Evolutionary conservation across 2,797 vertebrate genomes (phyloP).

Genomic region (Crenichthys baileyi): DNA sequence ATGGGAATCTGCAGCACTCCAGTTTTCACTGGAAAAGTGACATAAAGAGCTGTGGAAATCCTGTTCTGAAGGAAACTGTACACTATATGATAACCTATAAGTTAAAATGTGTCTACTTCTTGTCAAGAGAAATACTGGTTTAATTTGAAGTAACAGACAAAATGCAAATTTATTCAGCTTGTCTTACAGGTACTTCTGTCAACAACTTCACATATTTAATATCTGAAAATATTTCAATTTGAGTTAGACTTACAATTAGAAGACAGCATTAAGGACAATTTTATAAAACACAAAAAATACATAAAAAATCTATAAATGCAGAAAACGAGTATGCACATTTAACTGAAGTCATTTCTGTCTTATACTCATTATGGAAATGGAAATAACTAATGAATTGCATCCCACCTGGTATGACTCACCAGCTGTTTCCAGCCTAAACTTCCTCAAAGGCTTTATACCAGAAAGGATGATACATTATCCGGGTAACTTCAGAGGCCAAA

Average conservation of each 20-base stretch:
- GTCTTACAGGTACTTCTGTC: not conserved
- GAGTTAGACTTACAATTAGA: not conserved
- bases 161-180: not conserved
- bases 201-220: not conserved
- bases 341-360: too few relatives aligned
- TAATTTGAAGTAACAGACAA: not conserved
- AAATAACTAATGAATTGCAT: not conserved
- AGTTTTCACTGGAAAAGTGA: constrained; percentile 26
- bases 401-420: not conserved
- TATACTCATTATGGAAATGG: not conserved
- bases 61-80: not conserved
- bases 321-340: not conserved
- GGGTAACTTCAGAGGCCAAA: not conserved
- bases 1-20: constrained; percentile 36
- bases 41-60: not conserved
- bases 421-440: not conserved
- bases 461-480: not conserved
- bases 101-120: not conserved
- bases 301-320: not conserved
- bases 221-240: not conserved
- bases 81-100: not conserved
- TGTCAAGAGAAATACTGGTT: not conserved
- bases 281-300: too few relatives aligned
- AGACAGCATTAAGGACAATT: not conserved
- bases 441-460: not conserved